phyloP scores from a whole-genome alignment of 2,797 vertebrate genomes.

The Ibycter americanus region DNA sequence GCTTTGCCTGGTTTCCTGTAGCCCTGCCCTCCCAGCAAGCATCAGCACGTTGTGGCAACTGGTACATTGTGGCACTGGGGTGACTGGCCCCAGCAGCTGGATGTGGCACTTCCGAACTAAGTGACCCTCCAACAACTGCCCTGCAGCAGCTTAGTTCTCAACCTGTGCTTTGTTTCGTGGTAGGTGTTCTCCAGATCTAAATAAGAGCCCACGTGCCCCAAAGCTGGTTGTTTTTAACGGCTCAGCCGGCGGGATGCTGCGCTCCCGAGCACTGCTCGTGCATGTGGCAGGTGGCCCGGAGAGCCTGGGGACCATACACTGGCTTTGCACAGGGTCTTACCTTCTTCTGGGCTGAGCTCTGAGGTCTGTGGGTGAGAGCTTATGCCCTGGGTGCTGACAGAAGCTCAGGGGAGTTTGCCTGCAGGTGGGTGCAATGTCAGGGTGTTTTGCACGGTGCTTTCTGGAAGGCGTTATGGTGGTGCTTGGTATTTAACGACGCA shows the following conservation, averaged over 20 bases:
- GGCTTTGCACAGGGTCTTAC: not conserved
- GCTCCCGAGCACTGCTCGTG: rapidly evolving
- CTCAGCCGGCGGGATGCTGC: rapidly evolving
- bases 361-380: not conserved
- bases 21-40: not conserved
- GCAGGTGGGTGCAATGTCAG: rapidly evolving
- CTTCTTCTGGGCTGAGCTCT: not conserved
- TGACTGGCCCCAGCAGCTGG: not conserved
- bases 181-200: not conserved
- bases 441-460: not conserved
- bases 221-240: not conserved
- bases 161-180: not conserved
- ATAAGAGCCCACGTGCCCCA: not conserved
- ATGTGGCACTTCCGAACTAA: not conserved
- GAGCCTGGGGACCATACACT: too few species aligned
- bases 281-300: rapidly evolving
- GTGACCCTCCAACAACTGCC: not conserved
- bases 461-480: not conserved
- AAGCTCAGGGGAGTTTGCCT: not conserved
- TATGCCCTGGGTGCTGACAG: not conserved
- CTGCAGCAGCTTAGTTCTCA: not conserved
- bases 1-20: not conserved
- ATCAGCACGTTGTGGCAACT: rapidly evolving
- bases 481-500: rapidly evolving
- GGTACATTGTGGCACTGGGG: rapidly evolving